A percentile compares a stretch with the other conserved stretches of the same genome.
phyloP scores from a whole-genome alignment of 2,888 invertebrate species.

The Pandemis cinnamomeana region DNA sequence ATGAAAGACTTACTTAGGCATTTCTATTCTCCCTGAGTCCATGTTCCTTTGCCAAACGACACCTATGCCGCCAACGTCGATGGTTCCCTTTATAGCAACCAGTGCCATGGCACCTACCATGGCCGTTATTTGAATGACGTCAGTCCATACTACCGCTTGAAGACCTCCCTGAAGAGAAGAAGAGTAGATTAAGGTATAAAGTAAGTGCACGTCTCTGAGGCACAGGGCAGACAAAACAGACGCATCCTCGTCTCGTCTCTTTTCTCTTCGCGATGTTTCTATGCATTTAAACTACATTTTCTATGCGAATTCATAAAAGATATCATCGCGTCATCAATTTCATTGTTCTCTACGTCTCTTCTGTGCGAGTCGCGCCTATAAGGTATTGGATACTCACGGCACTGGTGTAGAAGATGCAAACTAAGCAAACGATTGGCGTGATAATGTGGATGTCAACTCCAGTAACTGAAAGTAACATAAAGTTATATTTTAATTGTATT shows the following conservation, averaged over 20 bases:
- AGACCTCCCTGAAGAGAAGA: constrained; percentile 87
- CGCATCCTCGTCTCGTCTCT: no score
- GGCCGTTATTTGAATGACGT: constrained; percentile 90
- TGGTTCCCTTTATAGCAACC: constrained; percentile 89
- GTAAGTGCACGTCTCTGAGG: no score
- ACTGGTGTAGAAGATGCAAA: constrained; percentile 94
- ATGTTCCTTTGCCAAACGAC: constrained; percentile 87
- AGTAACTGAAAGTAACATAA: constrained; percentile 87
- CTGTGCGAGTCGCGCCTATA: background rate
- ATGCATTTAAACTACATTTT: no score
- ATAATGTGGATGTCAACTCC: constrained; percentile 92
- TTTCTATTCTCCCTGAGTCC: constrained; percentile 88
- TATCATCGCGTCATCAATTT: no score
- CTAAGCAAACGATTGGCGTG: constrained; percentile 91
- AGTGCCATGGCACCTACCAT: constrained; percentile 90
- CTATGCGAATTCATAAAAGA: no score
- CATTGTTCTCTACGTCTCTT: no score
- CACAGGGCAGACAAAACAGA: no score
- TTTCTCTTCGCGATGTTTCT: no score
- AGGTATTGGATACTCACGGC: constrained; percentile 85
- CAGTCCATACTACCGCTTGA: constrained; percentile 93
- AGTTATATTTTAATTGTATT: no score
- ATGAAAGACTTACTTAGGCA: constrained; percentile 84
- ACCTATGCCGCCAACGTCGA: constrained; percentile 88
- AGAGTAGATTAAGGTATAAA: background rate